phyloP scores from a whole-genome alignment of 2,888 invertebrate species.

The Luperina testacea region DNA sequence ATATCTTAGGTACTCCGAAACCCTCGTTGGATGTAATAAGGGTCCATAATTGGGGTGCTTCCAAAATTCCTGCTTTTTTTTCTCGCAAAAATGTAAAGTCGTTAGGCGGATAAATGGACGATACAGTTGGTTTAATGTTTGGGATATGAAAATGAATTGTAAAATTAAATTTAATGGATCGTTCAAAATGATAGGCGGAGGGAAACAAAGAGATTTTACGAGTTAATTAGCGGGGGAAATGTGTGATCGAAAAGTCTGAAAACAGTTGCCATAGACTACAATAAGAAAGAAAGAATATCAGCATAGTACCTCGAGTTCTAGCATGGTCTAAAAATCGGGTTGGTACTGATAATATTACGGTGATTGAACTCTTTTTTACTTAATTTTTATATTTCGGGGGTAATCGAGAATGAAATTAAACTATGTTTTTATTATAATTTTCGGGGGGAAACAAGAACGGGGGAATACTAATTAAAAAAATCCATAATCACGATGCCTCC shows the following conservation, averaged over 20 bases:
- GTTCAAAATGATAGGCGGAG: conserved; percentile 36
- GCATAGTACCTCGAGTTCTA: neutral
- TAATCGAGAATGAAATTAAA: too few species aligned
- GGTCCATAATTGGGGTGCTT: conserved; percentile 69
- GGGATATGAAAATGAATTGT: conserved; percentile 61
- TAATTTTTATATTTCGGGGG: neutral
- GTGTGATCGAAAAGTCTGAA: neutral
- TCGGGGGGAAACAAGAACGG: neutral
- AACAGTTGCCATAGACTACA: too few species aligned
- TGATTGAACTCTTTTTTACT: neutral
- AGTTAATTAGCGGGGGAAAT: conserved; percentile 31
- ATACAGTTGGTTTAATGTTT: conserved; percentile 59
- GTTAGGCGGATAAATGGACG: conserved; percentile 50
- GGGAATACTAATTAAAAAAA: neutral
- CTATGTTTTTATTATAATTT: neutral
- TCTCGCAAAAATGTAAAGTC: conserved; percentile 47
- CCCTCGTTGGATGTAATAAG: conserved; percentile 74
- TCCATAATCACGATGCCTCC: neutral
- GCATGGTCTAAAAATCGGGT: neutral
- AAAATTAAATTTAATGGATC: conserved; percentile 54
- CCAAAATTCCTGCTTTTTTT: conserved; percentile 40
- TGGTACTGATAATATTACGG: neutral
- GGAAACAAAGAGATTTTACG: conserved; percentile 50
- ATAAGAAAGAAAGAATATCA: neutral
- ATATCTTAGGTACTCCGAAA: conserved; percentile 62